Evolutionary conservation across 2,113 vertebrate genomes (phyloP).

Genomic region (Crotalus viridis): DNA sequence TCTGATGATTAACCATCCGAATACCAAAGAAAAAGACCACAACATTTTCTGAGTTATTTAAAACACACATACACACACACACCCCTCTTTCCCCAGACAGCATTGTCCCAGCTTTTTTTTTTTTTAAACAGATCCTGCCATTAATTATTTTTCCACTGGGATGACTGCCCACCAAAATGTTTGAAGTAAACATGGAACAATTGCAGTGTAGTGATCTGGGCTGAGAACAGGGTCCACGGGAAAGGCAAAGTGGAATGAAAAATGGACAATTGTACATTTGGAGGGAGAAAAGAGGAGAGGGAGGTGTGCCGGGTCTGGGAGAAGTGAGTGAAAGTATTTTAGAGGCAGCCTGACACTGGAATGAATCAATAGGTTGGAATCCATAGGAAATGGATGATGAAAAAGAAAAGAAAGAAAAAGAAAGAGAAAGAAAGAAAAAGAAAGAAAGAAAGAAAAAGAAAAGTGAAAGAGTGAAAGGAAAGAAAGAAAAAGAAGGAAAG

Average conservation of each 20-base stretch:
- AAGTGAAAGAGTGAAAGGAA: background rate
- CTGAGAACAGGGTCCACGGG: conserved; percentile 25
- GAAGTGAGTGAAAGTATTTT: background rate
- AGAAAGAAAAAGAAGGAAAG: background rate
- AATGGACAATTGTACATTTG: conserved; percentile 50
- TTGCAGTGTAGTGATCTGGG: conserved; percentile 45
- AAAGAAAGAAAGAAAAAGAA: background rate
- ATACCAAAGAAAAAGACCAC: background rate
- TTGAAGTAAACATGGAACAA: conserved; percentile 59
- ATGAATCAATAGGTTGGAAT: conserved; percentile 52
- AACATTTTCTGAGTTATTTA: background rate
- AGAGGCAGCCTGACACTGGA: conserved; percentile 38
- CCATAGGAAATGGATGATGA: conserved; percentile 46
- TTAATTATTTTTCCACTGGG: conserved; percentile 54
- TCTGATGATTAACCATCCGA: background rate
- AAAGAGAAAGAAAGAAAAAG: background rate
- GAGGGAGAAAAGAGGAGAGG: conserved; percentile 4
- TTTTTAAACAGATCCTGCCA: conserved; percentile 24
- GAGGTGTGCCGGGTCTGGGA: background rate
- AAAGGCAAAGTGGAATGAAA: conserved; percentile 53
- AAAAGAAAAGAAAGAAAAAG: background rate
- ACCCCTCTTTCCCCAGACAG: background rate
- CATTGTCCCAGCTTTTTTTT: conserved; percentile 33
- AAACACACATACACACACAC: background rate
- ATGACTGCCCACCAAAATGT: conserved; percentile 65